These are phyloP conservation scores for Lerema accius DNA, from an alignment of 1,140 invertebrate species.

Conservation along the genomic window DNA sequence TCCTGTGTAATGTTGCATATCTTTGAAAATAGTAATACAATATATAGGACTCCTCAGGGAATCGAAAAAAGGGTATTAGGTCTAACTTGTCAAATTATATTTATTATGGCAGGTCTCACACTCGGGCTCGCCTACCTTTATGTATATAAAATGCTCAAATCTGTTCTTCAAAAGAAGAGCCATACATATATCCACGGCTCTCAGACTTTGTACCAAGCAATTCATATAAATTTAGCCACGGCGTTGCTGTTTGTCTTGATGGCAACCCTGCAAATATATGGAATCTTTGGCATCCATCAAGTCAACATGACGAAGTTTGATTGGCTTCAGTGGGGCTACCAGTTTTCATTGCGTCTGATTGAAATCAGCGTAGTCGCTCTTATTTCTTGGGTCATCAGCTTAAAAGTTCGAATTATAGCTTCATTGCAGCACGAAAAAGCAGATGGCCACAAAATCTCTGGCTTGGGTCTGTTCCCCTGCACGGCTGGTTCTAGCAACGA, in stretches of 20 bases:
- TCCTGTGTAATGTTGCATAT: conserved; percentile 92
- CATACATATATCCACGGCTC: conserved; percentile 87
- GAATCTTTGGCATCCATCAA: conserved; percentile 88
- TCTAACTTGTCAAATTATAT: conserved; percentile 91
- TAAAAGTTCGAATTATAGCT: conserved; percentile 82
- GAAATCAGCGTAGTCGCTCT: conserved; percentile 92
- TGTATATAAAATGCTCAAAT: conserved; percentile 88
- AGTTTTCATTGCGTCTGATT: conserved; percentile 91
- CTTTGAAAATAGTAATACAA: conserved; percentile 84
- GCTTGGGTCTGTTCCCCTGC: conserved; percentile 90
- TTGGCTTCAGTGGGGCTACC: conserved; percentile 96
- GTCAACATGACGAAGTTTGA: conserved; percentile 83
- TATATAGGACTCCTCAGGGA: conserved; percentile 75
- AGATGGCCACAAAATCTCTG: conserved; percentile 84
- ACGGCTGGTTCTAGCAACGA: conserved; percentile 90
- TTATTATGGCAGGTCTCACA: conserved; percentile 90
- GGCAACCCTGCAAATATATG: conserved; percentile 92
- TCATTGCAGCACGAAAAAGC: conserved; percentile 84
- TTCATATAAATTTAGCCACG: conserved; percentile 93
- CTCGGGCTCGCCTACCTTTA: conserved; percentile 93
- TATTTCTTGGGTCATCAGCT: conserved; percentile 91
- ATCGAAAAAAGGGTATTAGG: conserved; percentile 85
- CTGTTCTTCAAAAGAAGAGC: conserved; percentile 86
- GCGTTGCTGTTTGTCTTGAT: conserved; percentile 92
- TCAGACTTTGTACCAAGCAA: conserved; percentile 89